phyloP scores from a whole-genome alignment of 1,140 invertebrate genomes.

The Leguminivora glycinivorella region DNA sequence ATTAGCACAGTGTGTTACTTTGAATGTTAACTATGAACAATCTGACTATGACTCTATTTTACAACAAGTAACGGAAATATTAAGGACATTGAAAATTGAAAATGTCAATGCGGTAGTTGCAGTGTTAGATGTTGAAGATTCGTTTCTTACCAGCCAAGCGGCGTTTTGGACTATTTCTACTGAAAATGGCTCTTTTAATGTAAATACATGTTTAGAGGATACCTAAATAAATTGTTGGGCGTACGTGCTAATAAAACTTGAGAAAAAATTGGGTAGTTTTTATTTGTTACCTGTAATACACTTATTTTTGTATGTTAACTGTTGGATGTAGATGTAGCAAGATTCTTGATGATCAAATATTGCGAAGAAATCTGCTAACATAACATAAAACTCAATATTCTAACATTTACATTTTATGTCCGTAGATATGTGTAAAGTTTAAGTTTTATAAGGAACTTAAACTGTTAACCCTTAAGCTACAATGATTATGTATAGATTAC shows the following conservation, averaged over 20 bases:
- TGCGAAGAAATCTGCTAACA: not conserved
- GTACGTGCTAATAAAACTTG: slow-evolving; percentile 9
- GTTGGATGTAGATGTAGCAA: too few species aligned
- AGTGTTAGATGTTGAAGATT: not conserved
- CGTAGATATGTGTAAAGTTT: too few species aligned
- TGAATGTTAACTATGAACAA: not conserved
- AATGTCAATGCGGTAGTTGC: not conserved
- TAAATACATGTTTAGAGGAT: slow-evolving; percentile 16
- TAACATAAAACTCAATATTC: not conserved
- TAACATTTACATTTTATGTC: not conserved
- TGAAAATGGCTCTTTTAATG: not conserved
- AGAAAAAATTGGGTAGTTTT: not conserved
- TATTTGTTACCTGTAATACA: slow-evolving; percentile 3
- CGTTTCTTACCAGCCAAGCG: not conserved
- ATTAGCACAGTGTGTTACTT: not conserved
- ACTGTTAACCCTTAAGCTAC: too few species aligned
- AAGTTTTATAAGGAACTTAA: too few species aligned
- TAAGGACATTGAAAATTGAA: not conserved
- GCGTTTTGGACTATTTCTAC: not conserved
- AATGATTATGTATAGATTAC: too few species aligned
- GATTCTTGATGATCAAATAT: not conserved
- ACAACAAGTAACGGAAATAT: not conserved
- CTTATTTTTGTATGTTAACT: not conserved
- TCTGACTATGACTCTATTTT: not conserved
- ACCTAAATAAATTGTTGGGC: not conserved